These are phyloP conservation scores for Momotus momota DNA, from an alignment of 2,797 vertebrate species.

Conservation along the genomic window DNA sequence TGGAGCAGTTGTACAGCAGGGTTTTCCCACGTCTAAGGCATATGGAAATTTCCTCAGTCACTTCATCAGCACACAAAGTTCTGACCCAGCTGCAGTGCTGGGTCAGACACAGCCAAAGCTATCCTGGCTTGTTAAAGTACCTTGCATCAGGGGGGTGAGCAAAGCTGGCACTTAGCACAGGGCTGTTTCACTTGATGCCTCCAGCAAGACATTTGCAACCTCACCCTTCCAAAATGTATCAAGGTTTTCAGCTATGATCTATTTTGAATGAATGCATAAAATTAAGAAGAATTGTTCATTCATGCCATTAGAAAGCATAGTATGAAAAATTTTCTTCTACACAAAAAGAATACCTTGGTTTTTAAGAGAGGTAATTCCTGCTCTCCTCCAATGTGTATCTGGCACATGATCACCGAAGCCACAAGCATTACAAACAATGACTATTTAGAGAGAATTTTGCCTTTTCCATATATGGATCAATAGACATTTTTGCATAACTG, in stretches of 20 bases:
- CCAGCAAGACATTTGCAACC: background rate
- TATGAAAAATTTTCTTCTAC: background rate
- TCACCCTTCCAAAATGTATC: fast-evolving
- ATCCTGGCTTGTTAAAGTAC: too few species aligned
- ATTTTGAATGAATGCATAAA: background rate
- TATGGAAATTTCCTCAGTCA: background rate
- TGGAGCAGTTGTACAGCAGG: background rate
- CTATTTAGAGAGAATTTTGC: background rate
- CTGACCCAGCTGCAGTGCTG: background rate
- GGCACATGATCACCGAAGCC: background rate
- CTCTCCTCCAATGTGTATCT: background rate
- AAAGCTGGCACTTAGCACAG: background rate
- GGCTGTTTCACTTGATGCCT: background rate
- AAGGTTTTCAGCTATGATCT: background rate
- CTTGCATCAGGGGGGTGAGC: background rate
- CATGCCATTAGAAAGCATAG: background rate
- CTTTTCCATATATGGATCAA: background rate
- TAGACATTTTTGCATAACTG: background rate
- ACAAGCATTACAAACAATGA: fast-evolving
- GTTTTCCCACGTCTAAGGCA: background rate
- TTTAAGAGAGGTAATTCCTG: background rate
- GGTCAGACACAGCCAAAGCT: background rate
- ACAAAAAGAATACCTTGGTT: background rate
- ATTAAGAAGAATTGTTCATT: background rate
- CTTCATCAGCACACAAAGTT: background rate